phyloP scores from a whole-genome alignment of 2,113 vertebrate species.

The Dasypus novemcinctus region DNA sequence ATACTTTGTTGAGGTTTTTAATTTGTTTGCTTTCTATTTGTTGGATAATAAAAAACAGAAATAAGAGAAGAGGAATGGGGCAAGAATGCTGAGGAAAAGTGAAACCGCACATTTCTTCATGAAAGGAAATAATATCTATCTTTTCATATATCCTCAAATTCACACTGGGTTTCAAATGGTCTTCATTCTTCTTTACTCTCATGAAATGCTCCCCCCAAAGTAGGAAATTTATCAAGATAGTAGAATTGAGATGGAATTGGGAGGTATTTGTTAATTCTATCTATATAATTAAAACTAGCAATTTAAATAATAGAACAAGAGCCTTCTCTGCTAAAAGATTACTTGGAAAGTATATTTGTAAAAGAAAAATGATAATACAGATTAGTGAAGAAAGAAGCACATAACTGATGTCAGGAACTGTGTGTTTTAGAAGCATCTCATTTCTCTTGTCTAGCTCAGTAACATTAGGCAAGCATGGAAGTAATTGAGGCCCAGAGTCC shows the following conservation, averaged over 20 bases:
- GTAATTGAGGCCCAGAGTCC: background rate
- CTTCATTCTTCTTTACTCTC: conserved; percentile 69
- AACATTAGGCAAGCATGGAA: background rate
- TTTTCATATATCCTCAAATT: conserved; percentile 53
- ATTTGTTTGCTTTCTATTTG: background rate
- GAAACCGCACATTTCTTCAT: background rate
- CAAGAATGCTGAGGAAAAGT: background rate
- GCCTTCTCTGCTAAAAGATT: conserved; percentile 10
- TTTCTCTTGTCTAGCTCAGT: background rate
- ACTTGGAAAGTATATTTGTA: conserved; percentile 52
- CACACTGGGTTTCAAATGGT: conserved; percentile 57
- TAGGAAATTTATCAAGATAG: conserved; percentile 66
- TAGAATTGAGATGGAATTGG: conserved; percentile 34
- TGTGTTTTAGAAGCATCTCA: background rate
- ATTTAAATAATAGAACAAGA: conserved; percentile 55
- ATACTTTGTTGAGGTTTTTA: background rate
- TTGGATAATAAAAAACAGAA: conserved; percentile 10
- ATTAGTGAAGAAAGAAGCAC: background rate
- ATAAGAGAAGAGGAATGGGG: background rate
- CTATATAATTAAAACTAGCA: conserved; percentile 51
- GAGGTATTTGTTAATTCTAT: conserved; percentile 53
- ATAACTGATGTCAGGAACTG: background rate
- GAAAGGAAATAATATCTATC: background rate
- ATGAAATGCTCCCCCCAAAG: conserved; percentile 51
- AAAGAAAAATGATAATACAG: conserved; percentile 29